Evolutionary conservation across 2,797 vertebrate species (phyloP), one percentile per base, ranked within the genome.

Genomic region (Danio kyathit): DNA sequence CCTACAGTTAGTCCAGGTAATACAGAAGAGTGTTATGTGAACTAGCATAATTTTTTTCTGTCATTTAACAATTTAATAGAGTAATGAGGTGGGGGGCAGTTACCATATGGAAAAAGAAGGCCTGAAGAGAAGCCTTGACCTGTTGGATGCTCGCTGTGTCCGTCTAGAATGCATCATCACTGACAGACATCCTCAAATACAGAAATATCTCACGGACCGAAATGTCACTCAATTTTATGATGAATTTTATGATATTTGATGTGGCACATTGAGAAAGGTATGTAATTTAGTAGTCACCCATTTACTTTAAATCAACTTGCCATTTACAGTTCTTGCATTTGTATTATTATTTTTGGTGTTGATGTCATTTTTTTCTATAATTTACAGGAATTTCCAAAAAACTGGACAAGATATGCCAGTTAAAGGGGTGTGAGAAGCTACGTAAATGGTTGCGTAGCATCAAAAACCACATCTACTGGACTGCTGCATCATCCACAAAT

Each of bases 381-480:
- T 60, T 40, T 54, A 6, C 11, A 77, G 75, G 63, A 17, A 17
- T 77, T 51, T 66, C 61, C 5, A 77, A 67, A 21, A 49, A 77
- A 44, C 38, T 77, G 46, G 29, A 48, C 7, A 40, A 17, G 21
- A 61, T 64, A 4, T 44, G 40, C 17, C 19, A 67, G 41, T 13
- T 12, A 6, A 57, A 77, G 44, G 48, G 43, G 44, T 77, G 75
- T 56, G 29, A 43, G 17, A 56, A 44, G 13, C 6, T 77, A 16
- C 52, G 16, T 1, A 77, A 77, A 0, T 77, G 63, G 63, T 38
- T 65, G 14, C 29, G 16, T 21, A 66, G 61, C 6, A 77, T 77
- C 13, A 77, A 67, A 43, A 66, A 74, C 8, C 79, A 81, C 43
- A 43, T 67, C 4, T 75, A 76, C 46, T 82, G 56, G 56, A 63